Percentiles rank a stretch among this genome's conserved stretches.
These are phyloP conservation scores for Argentina silus DNA, from an alignment of 2,797 vertebrate genomes.

Conservation along the genomic window DNA sequence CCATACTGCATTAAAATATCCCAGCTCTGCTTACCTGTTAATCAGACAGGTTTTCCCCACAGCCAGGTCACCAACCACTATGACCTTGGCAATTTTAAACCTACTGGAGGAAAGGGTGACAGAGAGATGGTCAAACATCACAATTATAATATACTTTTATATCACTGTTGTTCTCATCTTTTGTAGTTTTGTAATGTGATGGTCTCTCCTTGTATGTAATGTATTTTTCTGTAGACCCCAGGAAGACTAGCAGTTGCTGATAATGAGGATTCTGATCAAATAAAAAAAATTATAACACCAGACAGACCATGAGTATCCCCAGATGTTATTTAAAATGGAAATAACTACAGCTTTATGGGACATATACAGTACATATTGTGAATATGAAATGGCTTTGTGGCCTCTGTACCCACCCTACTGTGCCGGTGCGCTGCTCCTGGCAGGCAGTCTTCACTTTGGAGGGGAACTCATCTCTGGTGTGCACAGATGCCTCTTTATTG, in stretches of 20 bases:
- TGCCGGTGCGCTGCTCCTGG: slow-evolving; percentile 90
- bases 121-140: slow-evolving; percentile 4
- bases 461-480: slow-evolving; percentile 82
- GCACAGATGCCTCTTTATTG: slow-evolving; percentile 85
- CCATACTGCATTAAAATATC: not conserved
- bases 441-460: slow-evolving; percentile 86
- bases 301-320: not conserved
- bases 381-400: not conserved
- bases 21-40: slow-evolving; percentile 85
- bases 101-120: slow-evolving; percentile 66
- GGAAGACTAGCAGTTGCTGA: too few relatives aligned
- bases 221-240: not conserved
- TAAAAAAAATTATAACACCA: not conserved
- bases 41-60: slow-evolving; percentile 97
- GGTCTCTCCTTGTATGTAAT: too few relatives aligned
- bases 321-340: too few relatives aligned
- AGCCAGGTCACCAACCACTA: slow-evolving; percentile 93
- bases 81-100: slow-evolving; percentile 97
- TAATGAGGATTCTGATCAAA: too few relatives aligned
- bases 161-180: too few relatives aligned
- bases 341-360: not conserved
- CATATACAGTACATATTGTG: not conserved
- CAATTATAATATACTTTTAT: not conserved
- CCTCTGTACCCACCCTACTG: slow-evolving; percentile 85
- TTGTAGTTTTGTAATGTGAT: too few relatives aligned